A percentile compares a stretch with the other conserved stretches of the same genome.
Conservation (phyloP, 2,797 vertebrate genomes). For the Hypotaenidia philippensis region DNA sequence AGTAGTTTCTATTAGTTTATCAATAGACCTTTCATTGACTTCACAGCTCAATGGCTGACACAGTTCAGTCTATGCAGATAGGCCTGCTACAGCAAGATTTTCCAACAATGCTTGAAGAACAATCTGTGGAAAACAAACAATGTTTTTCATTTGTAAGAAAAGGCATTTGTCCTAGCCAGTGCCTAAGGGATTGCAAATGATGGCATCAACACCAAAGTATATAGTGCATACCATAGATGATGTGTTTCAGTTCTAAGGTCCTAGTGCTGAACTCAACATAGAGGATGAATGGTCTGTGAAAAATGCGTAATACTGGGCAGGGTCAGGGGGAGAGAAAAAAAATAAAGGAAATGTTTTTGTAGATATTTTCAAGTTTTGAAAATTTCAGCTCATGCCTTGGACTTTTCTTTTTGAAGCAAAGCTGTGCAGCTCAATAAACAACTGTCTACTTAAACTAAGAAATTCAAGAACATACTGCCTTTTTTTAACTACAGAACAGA, state of each 20-base stretch:
- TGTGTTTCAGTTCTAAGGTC: background rate
- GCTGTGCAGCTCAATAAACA: background rate
- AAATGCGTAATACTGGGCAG: background rate
- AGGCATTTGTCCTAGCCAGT: background rate
- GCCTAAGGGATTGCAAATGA: background rate
- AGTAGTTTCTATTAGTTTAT: background rate
- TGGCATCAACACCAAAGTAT: background rate
- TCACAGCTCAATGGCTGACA: background rate
- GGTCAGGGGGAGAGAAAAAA: background rate
- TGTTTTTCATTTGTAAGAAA: background rate
- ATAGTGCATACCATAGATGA: too few species aligned
- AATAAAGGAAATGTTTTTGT: background rate
- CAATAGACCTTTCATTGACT: background rate
- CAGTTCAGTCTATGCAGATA: background rate
- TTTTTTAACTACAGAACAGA: conserved; percentile 53
- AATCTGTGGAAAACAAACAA: background rate
- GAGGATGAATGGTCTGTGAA: background rate
- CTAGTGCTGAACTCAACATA: background rate
- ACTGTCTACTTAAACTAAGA: conserved; percentile 27
- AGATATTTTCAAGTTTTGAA: background rate
- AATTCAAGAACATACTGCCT: conserved; percentile 4
- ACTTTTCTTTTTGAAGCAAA: background rate
- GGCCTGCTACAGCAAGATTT: background rate
- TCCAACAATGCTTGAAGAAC: background rate
- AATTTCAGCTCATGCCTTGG: background rate